phyloP scores from a whole-genome alignment of 2,113 vertebrate species.

The Bos javanicus region DNA sequence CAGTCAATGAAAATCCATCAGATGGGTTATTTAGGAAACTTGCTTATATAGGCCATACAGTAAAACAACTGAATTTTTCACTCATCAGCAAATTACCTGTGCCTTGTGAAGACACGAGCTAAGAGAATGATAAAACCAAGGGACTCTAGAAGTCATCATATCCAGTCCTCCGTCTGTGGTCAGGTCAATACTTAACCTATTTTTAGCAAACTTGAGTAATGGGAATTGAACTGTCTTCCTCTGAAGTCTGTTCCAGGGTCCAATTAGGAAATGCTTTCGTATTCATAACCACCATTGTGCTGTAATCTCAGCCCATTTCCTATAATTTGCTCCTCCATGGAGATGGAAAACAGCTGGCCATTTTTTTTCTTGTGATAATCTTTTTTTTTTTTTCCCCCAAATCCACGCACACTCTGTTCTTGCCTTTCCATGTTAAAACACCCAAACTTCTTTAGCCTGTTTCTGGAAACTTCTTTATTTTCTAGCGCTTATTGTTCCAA shows the following conservation, averaged over 20 bases:
- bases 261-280: conserved; percentile 52
- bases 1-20: background rate
- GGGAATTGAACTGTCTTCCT: conserved; percentile 46
- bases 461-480: background rate
- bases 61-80: background rate
- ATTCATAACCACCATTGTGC: conserved; percentile 32
- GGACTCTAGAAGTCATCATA: background rate
- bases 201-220: conserved; percentile 47
- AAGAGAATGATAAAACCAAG: background rate
- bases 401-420: background rate
- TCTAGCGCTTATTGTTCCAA: background rate
- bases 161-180: background rate
- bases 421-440: conserved; percentile 31
- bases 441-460: background rate
- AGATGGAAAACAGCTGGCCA: conserved; percentile 53
- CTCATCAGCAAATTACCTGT: background rate
- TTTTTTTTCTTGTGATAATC: conserved; percentile 12
- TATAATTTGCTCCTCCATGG: conserved; percentile 34
- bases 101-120: background rate
- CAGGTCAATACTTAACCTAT: conserved; percentile 10
- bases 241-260: conserved; percentile 51
- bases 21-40: background rate
- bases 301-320: conserved; percentile 54
- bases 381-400: background rate
- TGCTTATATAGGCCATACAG: background rate